phyloP scores from a whole-genome alignment of 2,113 vertebrate genomes.

The Apeltes quadracus region DNA sequence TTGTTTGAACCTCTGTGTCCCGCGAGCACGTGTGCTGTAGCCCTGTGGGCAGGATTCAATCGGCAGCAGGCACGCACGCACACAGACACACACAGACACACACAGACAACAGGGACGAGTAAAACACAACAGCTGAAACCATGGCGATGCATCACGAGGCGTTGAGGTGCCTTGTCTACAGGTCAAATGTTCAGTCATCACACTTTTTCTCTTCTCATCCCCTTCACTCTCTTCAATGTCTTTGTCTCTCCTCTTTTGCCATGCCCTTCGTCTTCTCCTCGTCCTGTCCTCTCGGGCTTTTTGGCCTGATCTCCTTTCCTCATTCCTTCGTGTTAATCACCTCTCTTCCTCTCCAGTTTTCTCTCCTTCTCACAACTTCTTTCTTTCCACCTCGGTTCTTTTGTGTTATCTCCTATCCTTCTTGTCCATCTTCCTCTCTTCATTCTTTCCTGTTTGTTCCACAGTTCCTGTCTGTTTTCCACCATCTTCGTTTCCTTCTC shows the following conservation, averaged over 20 bases:
- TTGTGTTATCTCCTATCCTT: background rate
- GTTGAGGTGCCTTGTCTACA: conserved; percentile 6
- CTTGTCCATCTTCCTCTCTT: background rate
- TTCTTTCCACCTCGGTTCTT: no score
- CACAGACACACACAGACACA: conserved; percentile 31
- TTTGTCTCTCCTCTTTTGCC: background rate
- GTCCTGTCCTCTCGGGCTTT: background rate
- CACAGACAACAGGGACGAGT: background rate
- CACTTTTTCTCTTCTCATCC: background rate
- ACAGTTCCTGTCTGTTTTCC: background rate
- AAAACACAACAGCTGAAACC: conserved; percentile 35
- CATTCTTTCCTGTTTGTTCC: background rate
- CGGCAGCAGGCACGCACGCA: conserved; percentile 22
- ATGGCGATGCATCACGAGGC: conserved; percentile 35
- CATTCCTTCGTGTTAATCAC: background rate
- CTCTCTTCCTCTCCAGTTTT: background rate
- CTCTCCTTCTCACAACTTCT: background rate
- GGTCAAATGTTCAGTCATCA: background rate
- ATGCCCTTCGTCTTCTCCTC: conserved; percentile 1
- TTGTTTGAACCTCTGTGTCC: conserved; percentile 65
- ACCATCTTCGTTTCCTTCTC: background rate
- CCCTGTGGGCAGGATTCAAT: conserved; percentile 64
- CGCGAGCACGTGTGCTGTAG: conserved; percentile 4
- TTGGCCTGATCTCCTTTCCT: background rate
- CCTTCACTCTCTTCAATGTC: background rate